These are phyloP conservation scores for Sacculina carcini DNA, from an alignment of 2,888 invertebrate species.

Conservation along the genomic window DNA sequence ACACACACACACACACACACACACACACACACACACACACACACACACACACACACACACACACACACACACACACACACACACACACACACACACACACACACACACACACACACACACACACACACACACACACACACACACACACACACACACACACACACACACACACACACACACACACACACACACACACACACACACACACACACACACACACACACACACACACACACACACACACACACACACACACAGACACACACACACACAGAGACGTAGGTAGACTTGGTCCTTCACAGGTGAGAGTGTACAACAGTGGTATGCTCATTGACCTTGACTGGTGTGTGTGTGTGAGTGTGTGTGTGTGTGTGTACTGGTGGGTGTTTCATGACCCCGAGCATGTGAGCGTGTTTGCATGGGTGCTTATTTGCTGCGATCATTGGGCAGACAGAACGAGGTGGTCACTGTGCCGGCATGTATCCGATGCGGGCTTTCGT, in stretches of 20 bases:
- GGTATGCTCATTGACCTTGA: too few species aligned
- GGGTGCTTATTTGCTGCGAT: too few species aligned
- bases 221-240: constrained; percentile 1
- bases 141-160: not conserved
- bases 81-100: not conserved
- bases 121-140: not conserved
- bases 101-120: not conserved
- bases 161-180: not conserved
- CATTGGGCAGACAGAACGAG: too few species aligned
- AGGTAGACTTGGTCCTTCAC: not conserved
- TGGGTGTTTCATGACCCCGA: too few species aligned
- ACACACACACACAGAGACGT: not conserved
- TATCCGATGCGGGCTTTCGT: too few species aligned
- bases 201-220: not conserved
- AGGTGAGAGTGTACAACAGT: not conserved
- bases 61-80: not conserved
- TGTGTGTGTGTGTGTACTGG: too few species aligned
- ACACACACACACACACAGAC: not conserved
- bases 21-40: not conserved
- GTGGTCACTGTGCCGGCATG: too few species aligned
- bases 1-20: too few species aligned
- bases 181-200: not conserved
- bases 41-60: not conserved
- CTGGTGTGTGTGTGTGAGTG: too few species aligned
- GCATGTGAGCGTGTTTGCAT: too few species aligned